Conservation (phyloP, 53 echinoderm and acorn worm genomes). For the Astropecten irregularis region DNA sequence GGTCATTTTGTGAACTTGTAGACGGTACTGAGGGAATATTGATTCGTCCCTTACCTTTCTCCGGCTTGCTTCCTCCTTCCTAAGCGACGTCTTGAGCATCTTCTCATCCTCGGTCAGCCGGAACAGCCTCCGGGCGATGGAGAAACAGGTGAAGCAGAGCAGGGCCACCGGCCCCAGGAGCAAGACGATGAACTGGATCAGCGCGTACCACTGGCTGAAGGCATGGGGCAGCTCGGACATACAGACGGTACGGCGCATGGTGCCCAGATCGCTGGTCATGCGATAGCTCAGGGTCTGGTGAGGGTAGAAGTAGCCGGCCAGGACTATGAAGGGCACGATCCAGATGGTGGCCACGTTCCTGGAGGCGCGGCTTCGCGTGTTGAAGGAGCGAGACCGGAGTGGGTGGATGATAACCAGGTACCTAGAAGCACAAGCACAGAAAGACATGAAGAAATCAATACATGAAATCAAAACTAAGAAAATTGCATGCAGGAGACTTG, state of each 20-base stretch:
- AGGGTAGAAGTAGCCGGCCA: constrained; percentile 86
- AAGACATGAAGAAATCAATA: no score
- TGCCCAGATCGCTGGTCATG: constrained; percentile 70
- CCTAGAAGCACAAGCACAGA: no score
- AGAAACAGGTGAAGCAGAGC: constrained; percentile 82
- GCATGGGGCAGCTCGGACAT: constrained; percentile 34
- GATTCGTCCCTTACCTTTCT: constrained; percentile 73
- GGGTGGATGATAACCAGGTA: constrained; percentile 94
- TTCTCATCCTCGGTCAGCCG: constrained; percentile 81
- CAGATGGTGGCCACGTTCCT: constrained; percentile 78
- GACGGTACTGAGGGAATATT: no score
- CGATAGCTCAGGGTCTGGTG: constrained; percentile 55
- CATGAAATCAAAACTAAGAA: no score
- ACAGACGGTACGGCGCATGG: constrained; percentile 71
- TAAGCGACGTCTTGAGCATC: constrained; percentile 86
- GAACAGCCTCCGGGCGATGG: constrained; percentile 81
- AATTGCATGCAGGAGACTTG: no score
- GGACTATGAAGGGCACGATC: constrained; percentile 71
- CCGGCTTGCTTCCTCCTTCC: constrained; percentile 85
- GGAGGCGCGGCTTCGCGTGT: constrained; percentile 85
- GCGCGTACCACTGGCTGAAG: constrained; percentile 54
- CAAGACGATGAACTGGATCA: constrained; percentile 68
- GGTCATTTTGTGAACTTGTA: no score
- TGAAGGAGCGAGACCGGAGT: constrained; percentile 82
- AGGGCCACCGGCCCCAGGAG: constrained; percentile 71